Conservation (phyloP, 2,797 vertebrate species). For the Simalia tracyae region DNA sequence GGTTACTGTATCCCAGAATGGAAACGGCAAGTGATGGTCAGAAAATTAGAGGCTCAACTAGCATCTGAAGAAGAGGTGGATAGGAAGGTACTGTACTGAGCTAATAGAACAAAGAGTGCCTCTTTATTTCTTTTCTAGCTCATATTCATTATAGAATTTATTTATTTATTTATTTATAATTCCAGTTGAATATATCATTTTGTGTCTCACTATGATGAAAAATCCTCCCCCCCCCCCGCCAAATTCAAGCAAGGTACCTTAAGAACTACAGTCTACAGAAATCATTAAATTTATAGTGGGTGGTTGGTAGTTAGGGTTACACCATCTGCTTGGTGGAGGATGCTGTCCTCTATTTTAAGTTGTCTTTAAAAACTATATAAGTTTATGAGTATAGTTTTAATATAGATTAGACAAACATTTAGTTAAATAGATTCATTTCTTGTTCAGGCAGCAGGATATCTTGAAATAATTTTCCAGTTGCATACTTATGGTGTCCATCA, state of each 20-base stretch:
- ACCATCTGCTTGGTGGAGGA: neutral
- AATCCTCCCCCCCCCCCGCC: neutral
- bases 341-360: neutral
- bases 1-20: slow-evolving; percentile 90
- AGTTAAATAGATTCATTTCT: neutral
- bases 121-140: neutral
- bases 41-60: slow-evolving; percentile 85
- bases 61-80: slow-evolving; percentile 70
- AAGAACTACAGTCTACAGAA: neutral
- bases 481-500: neutral
- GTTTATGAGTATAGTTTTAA: neutral
- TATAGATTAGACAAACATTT: neutral
- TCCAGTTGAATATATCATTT: neutral
- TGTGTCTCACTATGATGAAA: neutral
- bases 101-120: neutral
- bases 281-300: neutral
- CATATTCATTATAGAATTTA: neutral
- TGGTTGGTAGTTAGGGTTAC: neutral
- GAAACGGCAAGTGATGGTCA: slow-evolving; percentile 97
- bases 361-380: neutral
- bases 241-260: neutral
- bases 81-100: slow-evolving; percentile 45
- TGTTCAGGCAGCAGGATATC: neutral
- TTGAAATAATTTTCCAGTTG: neutral
- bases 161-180: neutral